These are phyloP conservation scores for Neoarius graeffei DNA, from an alignment of 2,113 vertebrate genomes.

Conservation along the genomic window DNA sequence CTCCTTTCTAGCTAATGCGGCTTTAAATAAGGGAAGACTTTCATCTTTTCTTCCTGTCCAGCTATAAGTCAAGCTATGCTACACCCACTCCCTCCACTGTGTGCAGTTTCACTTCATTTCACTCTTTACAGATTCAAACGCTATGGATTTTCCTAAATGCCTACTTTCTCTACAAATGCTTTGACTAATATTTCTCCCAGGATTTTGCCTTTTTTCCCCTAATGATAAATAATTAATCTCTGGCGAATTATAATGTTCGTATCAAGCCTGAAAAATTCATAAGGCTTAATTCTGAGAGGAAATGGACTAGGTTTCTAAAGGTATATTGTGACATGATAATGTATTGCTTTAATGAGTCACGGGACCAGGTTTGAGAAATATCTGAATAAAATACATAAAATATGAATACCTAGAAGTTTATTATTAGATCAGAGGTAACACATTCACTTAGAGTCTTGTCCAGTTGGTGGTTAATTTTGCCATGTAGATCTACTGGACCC, in stretches of 20 bases:
- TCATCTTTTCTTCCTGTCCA: not conserved
- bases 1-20: not conserved
- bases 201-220: slow-evolving; percentile 21
- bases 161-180: slow-evolving; percentile 46
- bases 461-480: slow-evolving; percentile 35
- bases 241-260: slow-evolving; percentile 49
- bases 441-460: slow-evolving; percentile 44
- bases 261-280: slow-evolving; percentile 51
- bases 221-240: slow-evolving; percentile 52
- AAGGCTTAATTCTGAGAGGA: slow-evolving; percentile 55
- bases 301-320: slow-evolving; percentile 55
- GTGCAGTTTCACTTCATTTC: slow-evolving; percentile 11
- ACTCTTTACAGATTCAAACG: slow-evolving; percentile 11
- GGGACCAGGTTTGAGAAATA: slow-evolving; percentile 55
- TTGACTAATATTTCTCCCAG: slow-evolving; percentile 51
- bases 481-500: not conserved
- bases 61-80: not conserved
- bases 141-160: slow-evolving; percentile 45
- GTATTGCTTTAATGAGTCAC: slow-evolving; percentile 56
- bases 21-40: not conserved
- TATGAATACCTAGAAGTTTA: slow-evolving; percentile 55
- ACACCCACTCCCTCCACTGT: not conserved
- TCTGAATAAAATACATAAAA: slow-evolving; percentile 58
- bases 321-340: slow-evolving; percentile 58
- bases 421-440: slow-evolving; percentile 55